Base-by-base conservation (phyloP, 2,888 invertebrate genomes). In the Tethea ocularis region DNA sequence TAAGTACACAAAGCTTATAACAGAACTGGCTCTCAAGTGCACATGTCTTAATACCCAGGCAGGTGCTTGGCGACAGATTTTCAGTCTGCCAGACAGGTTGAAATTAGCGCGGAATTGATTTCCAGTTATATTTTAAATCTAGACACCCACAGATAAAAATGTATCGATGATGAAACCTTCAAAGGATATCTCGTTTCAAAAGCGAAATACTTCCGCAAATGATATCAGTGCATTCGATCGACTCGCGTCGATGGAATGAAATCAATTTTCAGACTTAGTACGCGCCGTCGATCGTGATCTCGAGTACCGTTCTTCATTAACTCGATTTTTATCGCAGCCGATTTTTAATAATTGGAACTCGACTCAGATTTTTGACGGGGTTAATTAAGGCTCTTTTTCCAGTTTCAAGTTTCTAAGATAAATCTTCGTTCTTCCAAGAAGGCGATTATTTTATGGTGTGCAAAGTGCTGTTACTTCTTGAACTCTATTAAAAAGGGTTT, bases 271-370 rank as follows among this genome's bases (percentile, higher is more conserved):
- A 81, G 81, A 83, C 79, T 85, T 83, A 72, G 75, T 78, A 72
- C 77, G 72, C 71, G 56, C 66, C 69, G 65, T 71, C 74, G 84
- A 89, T 88, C 87, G 80, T 78, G 84, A 88, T 89, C 84, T 82
- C 77, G 75, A 75, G 81, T 83, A 85, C 89, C 87, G 89, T 89
- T 88, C 89, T 90, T 91, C 89, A 91, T 92, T 92, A 91, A 87
- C 84, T 87, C 82, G 92, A 92, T 92, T 89, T 54, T 90, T 92
- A 91, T 93, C 92, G 77, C 70, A 78, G 79, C 76, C 78, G 82
- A 83, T 91, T 91, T 89, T 88, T 91, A 85, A 90, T 89, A 91
- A 92, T 88, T 86, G 87, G 82, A 81, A 82, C 85, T 80, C 81
- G 74, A 72, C 74, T 78, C 83, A 80, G 83, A 84, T 82, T 88